Evolutionary conservation across 2,113 vertebrate species (phyloP).

Genomic region (Edolisoma coerulescens): DNA sequence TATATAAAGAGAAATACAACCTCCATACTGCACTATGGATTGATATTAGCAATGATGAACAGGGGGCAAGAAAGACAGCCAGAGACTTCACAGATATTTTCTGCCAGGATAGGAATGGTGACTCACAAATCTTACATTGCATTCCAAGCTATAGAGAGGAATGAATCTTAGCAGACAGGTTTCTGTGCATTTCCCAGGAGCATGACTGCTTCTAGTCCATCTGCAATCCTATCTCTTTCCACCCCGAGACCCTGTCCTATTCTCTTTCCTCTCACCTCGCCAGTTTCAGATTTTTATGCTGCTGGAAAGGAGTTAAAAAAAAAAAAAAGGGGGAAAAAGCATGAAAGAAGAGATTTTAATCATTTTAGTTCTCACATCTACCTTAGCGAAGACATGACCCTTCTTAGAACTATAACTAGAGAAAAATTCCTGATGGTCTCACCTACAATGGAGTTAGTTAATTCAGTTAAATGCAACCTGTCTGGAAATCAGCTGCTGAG

Average conservation of each 20-base stretch:
- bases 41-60: conserved; percentile 11
- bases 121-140: conserved; percentile 49
- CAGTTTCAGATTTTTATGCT: background rate
- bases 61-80: conserved; percentile 19
- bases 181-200: conserved; percentile 46
- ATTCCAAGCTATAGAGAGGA: conserved; percentile 37
- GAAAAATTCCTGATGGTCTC: background rate
- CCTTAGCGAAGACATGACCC: background rate
- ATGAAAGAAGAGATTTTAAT: background rate
- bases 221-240: conserved; percentile 43
- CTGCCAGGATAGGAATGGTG: conserved; percentile 36
- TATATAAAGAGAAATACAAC: background rate
- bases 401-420: background rate
- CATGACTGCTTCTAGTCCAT: background rate
- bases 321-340: background rate
- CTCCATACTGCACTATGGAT: background rate
- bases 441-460: background rate
- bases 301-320: background rate
- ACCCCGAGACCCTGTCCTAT: conserved; percentile 30
- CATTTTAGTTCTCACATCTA: background rate
- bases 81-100: conserved; percentile 58
- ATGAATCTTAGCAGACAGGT: conserved; percentile 53
- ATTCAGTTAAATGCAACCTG: background rate
- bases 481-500: background rate
- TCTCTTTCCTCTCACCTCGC: conserved; percentile 40